Evolutionary conservation across 2,888 invertebrate species (phyloP), one percentile per base, ranked within the genome.

Genomic region (Hydroisotoma schaefferi): DNA sequence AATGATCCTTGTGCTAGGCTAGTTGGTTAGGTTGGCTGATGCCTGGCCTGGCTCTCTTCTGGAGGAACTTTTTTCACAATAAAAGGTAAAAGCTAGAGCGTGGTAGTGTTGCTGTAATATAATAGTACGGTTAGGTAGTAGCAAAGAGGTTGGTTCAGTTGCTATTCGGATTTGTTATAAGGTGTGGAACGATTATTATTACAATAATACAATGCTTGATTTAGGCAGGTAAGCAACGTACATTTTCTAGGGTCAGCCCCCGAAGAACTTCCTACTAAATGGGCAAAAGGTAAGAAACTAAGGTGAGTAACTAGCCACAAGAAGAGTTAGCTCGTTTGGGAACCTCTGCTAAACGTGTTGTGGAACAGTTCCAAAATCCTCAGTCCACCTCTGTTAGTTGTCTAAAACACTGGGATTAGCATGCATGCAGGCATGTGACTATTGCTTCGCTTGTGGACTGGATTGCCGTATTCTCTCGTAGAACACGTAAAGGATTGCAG

Each of bases 1-100:
- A 53, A 26, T 53, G 53, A 53, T 38, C 27, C 53, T 20, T 37
- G 37, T 52, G n/a, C 29, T 52, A 20, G 40, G 40, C 40, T 40
- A 20, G 8, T 40, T 20, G n/a, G 40, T 15, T 15, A 40, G 40
- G 40, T 18, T 40, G n/a, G n/a, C n/a, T n/a, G n/a, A n/a, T n/a
- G n/a, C n/a, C n/a, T n/a, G n/a, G n/a, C n/a, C n/a, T n/a, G n/a
- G n/a, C n/a, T n/a, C n/a, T n/a, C n/a, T n/a, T n/a, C n/a, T n/a
- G n/a, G n/a, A n/a, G n/a, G n/a, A n/a, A n/a, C n/a, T n/a, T n/a
- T n/a, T n/a, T n/a, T n/a, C n/a, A n/a, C n/a, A n/a, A n/a, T n/a
- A n/a, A n/a, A n/a, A n/a, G n/a, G n/a, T n/a, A n/a, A n/a, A n/a
- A n/a, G n/a, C n/a, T n/a, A n/a, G n/a, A n/a, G n/a, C n/a, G n/a